Percentiles rank a stretch among this genome's conserved stretches.
Evolutionary conservation across 2,797 vertebrate species (phyloP).

Genomic region (Chaunax sp.): DNA sequence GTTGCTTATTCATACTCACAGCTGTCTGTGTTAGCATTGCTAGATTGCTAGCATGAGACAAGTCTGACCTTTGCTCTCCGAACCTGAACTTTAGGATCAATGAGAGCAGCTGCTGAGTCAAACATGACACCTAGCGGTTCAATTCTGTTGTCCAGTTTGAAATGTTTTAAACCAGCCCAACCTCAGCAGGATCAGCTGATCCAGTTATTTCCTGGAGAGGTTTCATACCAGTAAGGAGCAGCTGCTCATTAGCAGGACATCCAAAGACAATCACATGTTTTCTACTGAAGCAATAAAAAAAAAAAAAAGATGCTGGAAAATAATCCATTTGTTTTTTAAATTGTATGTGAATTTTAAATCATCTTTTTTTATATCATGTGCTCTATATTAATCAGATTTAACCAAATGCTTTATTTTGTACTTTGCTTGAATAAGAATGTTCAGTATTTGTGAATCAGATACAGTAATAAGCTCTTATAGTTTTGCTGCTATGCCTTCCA

Average conservation of each 20-base stretch:
- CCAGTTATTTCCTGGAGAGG: background rate
- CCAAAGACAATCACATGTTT: slow-evolving; percentile 1
- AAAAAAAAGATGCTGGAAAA: background rate
- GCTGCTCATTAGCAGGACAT: background rate
- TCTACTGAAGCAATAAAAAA: slow-evolving; percentile 4
- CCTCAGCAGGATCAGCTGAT: too few relatives aligned
- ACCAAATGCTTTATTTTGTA: background rate
- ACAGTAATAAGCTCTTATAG: slow-evolving; percentile 1
- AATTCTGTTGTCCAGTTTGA: too few relatives aligned
- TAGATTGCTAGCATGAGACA: too few relatives aligned
- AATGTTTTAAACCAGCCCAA: too few relatives aligned
- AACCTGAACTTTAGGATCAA: too few relatives aligned
- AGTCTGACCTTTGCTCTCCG: too few relatives aligned
- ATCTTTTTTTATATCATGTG: too few relatives aligned
- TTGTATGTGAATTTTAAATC: background rate
- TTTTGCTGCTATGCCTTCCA: slow-evolving; percentile 34
- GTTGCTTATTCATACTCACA: too few relatives aligned
- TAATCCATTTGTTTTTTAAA: too few relatives aligned
- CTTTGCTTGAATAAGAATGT: background rate
- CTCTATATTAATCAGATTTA: background rate
- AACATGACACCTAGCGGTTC: too few relatives aligned
- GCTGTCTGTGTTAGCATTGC: too few relatives aligned
- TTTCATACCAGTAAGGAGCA: slow-evolving; percentile 9
- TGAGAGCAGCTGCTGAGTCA: too few relatives aligned
- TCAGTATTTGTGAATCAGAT: background rate